Base-by-base conservation (phyloP, 2,113 vertebrate species). In the Todiramphus chloris region DNA sequence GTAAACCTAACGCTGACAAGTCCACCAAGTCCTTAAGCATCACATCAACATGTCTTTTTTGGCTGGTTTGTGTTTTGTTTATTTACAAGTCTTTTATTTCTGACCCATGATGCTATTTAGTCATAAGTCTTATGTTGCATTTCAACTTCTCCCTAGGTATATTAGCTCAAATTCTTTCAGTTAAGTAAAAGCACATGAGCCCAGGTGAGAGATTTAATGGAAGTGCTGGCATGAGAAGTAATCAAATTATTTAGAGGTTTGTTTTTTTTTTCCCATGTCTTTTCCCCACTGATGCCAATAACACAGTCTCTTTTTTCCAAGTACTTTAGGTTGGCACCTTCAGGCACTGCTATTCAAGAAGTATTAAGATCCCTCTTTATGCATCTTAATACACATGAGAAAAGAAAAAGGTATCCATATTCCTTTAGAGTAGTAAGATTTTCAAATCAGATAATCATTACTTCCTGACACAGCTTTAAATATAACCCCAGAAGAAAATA, bases 171-270 rank as follows among this genome's bases (percentile, higher is more conserved):
- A 83, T 80, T 91, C 53, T 51, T 83, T 62, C 74, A 79, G 46
- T 44, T 53, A 80, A 82, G 37, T 70, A 90, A 67, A 83, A 95
- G 90, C 43, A 83, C 7, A 3, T 41, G 41, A 80, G 50, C 25
- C 14, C n/a, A 90, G 72, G 46, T 74, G 55, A 92, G 46, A 94
- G 66, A n/a, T 93, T 88, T 90, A 92, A 88, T 86, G 55, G 63
- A 96, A 91, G 17, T 55, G 46, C 55, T 80, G 59, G 78, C 82
- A 90, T 70, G 27, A 93, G 27, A 58, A 87, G 64, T 69, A 92
- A 92, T 83, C 69, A 94, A 82, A 91, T 87, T 94, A 89, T 91
- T 75, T 41, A 80, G 70, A 80, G 44, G 14, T 50, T 95, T 83
- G 37, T 37, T 25, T 84, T 94, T 93, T 92, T 74, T 60, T 91